Percentiles rank a stretch among this genome's conserved stretches.
phyloP scores from a whole-genome alignment of 2,113 vertebrate genomes.

The Indicator indicator region DNA sequence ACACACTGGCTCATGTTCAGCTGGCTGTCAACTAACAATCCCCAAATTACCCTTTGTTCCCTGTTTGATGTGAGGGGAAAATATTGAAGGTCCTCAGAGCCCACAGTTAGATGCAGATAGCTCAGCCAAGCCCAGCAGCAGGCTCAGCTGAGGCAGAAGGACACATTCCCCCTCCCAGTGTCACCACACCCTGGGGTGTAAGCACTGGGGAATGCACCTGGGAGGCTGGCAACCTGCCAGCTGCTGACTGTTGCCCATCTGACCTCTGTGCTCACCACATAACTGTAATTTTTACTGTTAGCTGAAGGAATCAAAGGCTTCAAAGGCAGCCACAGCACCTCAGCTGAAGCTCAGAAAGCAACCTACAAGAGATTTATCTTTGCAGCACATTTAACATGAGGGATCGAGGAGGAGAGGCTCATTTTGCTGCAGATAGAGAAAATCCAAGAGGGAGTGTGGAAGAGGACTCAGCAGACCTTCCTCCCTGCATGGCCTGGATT shows the following conservation, averaged over 20 bases:
- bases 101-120: not conserved
- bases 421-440: not conserved
- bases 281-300: not conserved
- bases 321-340: not conserved
- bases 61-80: not conserved
- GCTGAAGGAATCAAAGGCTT: not conserved
- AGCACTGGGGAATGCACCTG: not conserved
- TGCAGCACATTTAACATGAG: not conserved
- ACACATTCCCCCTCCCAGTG: not conserved
- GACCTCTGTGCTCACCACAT: rapidly evolving
- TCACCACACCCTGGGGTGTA: not conserved
- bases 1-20: not conserved
- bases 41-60: not conserved
- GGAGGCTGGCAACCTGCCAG: not conserved
- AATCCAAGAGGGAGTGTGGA: not conserved
- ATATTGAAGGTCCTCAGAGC: not conserved
- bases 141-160: not conserved
- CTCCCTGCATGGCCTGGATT: not conserved
- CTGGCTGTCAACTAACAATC: not conserved
- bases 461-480: not conserved
- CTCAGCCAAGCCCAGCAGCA: not conserved
- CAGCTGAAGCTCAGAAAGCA: not conserved
- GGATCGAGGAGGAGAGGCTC: not conserved
- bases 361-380: not conserved
- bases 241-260: not conserved